Evolutionary conservation across 2,888 invertebrate genomes (phyloP).

Genomic region (Clanis bilineata): DNA sequence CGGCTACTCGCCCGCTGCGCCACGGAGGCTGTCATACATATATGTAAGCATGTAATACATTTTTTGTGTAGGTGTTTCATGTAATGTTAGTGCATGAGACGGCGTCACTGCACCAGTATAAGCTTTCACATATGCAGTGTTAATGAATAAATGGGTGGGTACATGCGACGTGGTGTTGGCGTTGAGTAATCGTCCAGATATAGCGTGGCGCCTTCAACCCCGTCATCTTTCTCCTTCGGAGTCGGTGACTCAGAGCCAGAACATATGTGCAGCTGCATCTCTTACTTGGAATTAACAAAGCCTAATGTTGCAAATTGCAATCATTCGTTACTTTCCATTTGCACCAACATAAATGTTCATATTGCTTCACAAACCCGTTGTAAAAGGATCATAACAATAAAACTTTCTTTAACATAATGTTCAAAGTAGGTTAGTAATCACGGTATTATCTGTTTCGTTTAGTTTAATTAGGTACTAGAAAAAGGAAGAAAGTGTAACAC

Average conservation of each 20-base stretch:
- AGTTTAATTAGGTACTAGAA: too few species aligned
- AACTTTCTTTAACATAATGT: too few species aligned
- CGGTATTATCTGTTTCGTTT: too few species aligned
- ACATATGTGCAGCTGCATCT: conserved; percentile 49
- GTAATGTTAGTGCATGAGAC: too few species aligned
- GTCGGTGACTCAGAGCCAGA: conserved; percentile 55
- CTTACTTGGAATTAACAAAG: conserved; percentile 19
- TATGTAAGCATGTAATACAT: too few species aligned
- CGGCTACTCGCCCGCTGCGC: too few species aligned
- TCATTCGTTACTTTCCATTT: conserved; percentile 4
- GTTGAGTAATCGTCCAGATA: conserved; percentile 71
- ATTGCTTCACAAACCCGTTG: too few species aligned
- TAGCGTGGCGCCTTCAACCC: conserved; percentile 49
- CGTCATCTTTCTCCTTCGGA: conserved; percentile 47
- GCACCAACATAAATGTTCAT: background rate
- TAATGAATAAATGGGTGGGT: conserved; percentile 24
- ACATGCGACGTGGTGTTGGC: conserved; percentile 44
- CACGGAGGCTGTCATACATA: too few species aligned
- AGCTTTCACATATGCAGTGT: conserved; percentile 25
- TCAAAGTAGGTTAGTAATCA: too few species aligned
- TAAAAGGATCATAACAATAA: too few species aligned
- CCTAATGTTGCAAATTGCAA: conserved; percentile 10
- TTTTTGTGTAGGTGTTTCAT: too few species aligned
- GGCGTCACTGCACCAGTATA: conserved; percentile 29
- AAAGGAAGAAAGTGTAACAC: too few species aligned